Percentiles rank a stretch among this genome's conserved stretches.
These are phyloP conservation scores for Heteromormyrus szaboi DNA, from an alignment of 2,797 vertebrate genomes.

Conservation along the genomic window DNA sequence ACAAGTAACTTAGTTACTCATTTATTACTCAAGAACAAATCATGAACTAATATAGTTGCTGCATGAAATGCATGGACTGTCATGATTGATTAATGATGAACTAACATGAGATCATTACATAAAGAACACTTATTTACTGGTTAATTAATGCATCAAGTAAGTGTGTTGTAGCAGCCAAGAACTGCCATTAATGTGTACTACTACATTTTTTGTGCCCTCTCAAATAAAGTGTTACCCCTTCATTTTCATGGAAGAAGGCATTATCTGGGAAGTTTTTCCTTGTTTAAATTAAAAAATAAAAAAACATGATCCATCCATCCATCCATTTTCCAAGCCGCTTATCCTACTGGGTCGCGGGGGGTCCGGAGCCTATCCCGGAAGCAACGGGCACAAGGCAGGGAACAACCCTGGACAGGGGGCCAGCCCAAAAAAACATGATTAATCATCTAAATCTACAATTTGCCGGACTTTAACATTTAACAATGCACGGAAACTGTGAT, in stretches of 20 bases:
- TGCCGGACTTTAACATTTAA: slow-evolving; percentile 14
- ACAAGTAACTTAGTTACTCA: neutral
- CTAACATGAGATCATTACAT: neutral
- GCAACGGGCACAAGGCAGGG: too few relatives aligned
- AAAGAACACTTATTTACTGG: neutral
- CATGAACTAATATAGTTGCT: neutral
- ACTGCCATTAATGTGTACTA: neutral
- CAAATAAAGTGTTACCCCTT: neutral
- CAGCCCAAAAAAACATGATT: neutral
- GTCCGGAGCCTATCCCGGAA: too few relatives aligned
- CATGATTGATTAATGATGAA: neutral
- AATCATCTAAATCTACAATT: slow-evolving; percentile 11
- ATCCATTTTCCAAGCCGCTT: too few relatives aligned
- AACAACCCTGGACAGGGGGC: too few relatives aligned
- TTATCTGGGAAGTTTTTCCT: neutral
- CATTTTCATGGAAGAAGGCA: neutral
- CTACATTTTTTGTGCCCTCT: neutral
- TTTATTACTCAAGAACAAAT: neutral
- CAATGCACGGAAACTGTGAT: slow-evolving; percentile 11
- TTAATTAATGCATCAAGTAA: neutral
- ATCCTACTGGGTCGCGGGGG: too few relatives aligned
- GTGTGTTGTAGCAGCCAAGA: neutral
- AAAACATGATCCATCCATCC: neutral
- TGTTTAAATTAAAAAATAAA: neutral
- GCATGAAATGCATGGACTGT: neutral